Evolutionary conservation across 2,888 invertebrate species (phyloP).

Genomic region (Drosophila neotestacea): DNA sequence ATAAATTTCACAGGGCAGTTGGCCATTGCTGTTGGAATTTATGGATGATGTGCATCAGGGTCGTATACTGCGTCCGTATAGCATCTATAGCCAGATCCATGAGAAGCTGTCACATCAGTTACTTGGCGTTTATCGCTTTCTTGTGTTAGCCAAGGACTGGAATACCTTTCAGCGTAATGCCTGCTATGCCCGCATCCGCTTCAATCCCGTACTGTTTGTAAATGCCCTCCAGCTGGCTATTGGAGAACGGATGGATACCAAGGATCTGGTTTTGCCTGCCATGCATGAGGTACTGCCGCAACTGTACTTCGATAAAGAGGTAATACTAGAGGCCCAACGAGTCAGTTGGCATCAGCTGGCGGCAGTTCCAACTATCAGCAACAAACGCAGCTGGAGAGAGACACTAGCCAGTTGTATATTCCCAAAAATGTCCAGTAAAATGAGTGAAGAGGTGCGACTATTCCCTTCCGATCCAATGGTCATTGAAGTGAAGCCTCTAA

Average conservation of each 20-base stretch:
- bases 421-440: not conserved
- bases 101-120: slow-evolving; percentile 58
- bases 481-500: slow-evolving; percentile 33
- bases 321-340: slow-evolving; percentile 57
- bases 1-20: slow-evolving; percentile 39
- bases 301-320: slow-evolving; percentile 88
- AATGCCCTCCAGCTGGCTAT: slow-evolving; percentile 89
- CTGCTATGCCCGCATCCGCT: slow-evolving; percentile 88
- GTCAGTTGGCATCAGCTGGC: slow-evolving; percentile 62
- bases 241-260: slow-evolving; percentile 88
- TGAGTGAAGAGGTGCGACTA: slow-evolving; percentile 1
- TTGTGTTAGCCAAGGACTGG: slow-evolving; percentile 86
- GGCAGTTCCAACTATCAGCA: slow-evolving; percentile 12
- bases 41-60: slow-evolving; percentile 46
- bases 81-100: slow-evolving; percentile 56
- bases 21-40: slow-evolving; percentile 47
- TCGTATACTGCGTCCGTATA: slow-evolving; percentile 56
- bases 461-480: slow-evolving; percentile 48
- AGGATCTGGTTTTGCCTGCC: slow-evolving; percentile 89
- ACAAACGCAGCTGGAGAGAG: slow-evolving; percentile 50
- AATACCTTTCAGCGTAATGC: slow-evolving; percentile 87
- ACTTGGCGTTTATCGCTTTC: slow-evolving; percentile 64
- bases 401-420: slow-evolving; percentile 18
- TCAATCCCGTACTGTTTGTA: slow-evolving; percentile 91
- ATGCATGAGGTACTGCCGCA: slow-evolving; percentile 91